Conservation (phyloP, 2,888 invertebrate genomes). For the Chironomus tentans region DNA sequence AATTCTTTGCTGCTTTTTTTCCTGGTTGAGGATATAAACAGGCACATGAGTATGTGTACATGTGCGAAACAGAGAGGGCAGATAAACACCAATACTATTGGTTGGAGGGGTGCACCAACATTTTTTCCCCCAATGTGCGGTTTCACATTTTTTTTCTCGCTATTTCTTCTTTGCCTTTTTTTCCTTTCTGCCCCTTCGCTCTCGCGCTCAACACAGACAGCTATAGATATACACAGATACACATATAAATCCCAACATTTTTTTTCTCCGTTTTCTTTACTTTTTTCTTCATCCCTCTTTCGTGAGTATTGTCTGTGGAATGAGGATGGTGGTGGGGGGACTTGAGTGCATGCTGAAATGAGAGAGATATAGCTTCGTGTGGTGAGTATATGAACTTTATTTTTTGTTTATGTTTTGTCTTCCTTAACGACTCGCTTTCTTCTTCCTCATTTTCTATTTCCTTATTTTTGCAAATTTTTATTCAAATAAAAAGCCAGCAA, state of each 20-base stretch:
- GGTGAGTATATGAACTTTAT: conserved; percentile 1
- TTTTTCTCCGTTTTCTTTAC: background rate
- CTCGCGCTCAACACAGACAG: conserved; percentile 14
- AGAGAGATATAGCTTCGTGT: conserved; percentile 11
- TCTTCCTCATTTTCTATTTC: background rate
- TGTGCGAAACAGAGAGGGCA: background rate
- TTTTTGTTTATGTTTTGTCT: conserved; percentile 5
- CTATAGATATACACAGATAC: background rate
- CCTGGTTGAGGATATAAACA: background rate
- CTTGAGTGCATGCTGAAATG: background rate
- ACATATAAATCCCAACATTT: background rate
- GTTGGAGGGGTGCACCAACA: conserved; percentile 14
- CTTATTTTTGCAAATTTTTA: background rate
- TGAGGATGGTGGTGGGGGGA: conserved; percentile 9
- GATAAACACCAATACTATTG: conserved; percentile 17
- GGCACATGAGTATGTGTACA: background rate
- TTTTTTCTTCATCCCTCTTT: background rate
- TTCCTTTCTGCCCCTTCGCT: background rate
- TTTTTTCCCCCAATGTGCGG: conserved; percentile 22
- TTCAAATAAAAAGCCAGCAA: too few species aligned
- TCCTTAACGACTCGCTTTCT: background rate
- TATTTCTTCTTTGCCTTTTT: background rate
- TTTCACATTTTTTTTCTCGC: conserved; percentile 1
- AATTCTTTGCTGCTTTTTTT: background rate
- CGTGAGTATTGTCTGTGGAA: background rate